Evolutionary conservation across 2,888 invertebrate species (phyloP).

Genomic region (Charanyca ferruginea): DNA sequence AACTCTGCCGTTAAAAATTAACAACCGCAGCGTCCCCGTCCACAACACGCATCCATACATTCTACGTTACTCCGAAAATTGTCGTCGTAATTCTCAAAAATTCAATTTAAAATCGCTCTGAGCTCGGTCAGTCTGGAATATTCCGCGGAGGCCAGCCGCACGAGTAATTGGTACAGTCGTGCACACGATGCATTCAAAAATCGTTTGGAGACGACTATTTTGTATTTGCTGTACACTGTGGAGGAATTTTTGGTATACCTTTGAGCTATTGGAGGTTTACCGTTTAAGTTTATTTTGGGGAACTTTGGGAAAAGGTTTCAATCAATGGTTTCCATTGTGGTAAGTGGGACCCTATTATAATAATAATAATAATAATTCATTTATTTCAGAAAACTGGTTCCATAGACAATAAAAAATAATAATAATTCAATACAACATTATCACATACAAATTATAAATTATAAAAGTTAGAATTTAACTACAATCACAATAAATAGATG

Average conservation of each 20-base stretch:
- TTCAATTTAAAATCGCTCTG: slow-evolving; percentile 84
- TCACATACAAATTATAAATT: too few relatives aligned
- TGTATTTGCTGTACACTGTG: slow-evolving; percentile 49
- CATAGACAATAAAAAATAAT: too few relatives aligned
- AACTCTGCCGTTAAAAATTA: too few relatives aligned
- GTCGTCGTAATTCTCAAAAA: slow-evolving; percentile 80
- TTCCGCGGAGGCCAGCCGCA: slow-evolving; percentile 69
- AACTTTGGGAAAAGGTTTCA: neutral
- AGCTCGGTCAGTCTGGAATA: slow-evolving; percentile 74
- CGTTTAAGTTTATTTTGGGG: neutral
- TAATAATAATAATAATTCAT: too few relatives aligned
- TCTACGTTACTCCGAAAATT: slow-evolving; percentile 73
- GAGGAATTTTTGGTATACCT: neutral
- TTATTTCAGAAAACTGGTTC: too few relatives aligned
- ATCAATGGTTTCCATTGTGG: neutral
- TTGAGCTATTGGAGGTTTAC: slow-evolving; percentile 11
- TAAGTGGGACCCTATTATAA: too few relatives aligned
- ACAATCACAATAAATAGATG: too few relatives aligned
- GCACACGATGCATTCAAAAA: slow-evolving; percentile 81
- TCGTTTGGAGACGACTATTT: slow-evolving; percentile 59
- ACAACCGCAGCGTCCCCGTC: slow-evolving; percentile 6
- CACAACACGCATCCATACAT: slow-evolving; percentile 58
- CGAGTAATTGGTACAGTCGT: slow-evolving; percentile 82
- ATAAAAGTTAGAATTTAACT: too few relatives aligned
- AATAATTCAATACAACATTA: too few relatives aligned